Conservation (phyloP, 2,113 vertebrate species). For the Helogale parvula region DNA sequence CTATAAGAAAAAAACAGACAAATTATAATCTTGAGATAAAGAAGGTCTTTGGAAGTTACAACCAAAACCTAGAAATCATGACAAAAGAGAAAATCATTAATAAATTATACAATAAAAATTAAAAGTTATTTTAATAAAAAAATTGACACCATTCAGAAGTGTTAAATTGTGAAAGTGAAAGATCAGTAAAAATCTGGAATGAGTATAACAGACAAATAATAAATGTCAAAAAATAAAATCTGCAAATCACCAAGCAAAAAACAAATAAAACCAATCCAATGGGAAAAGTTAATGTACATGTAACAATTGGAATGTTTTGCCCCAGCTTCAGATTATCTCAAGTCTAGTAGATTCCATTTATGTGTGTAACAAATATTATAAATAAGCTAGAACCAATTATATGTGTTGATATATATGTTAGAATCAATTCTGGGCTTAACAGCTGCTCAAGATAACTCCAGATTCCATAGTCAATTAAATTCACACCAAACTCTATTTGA, state of each 20-base stretch:
- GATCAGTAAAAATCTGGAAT: background rate
- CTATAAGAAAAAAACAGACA: background rate
- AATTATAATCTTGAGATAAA: background rate
- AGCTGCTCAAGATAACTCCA: background rate
- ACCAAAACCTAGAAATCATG: background rate
- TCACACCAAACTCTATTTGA: background rate
- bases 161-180: background rate
- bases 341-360: background rate
- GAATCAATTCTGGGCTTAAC: background rate
- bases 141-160: background rate
- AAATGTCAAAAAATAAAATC: background rate
- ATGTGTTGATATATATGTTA: background rate
- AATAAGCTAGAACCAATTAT: background rate
- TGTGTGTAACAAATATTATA: background rate
- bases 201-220: background rate
- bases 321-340: background rate
- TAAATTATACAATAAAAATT: background rate
- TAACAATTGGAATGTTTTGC: background rate
- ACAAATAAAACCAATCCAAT: background rate
- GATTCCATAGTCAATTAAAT: background rate
- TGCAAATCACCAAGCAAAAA: background rate
- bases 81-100: background rate
- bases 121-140: background rate
- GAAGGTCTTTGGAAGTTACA: background rate
- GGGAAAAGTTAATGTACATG: background rate